Evolutionary conservation across 2,888 invertebrate genomes (phyloP).

Genomic region (Agrochola lota): DNA sequence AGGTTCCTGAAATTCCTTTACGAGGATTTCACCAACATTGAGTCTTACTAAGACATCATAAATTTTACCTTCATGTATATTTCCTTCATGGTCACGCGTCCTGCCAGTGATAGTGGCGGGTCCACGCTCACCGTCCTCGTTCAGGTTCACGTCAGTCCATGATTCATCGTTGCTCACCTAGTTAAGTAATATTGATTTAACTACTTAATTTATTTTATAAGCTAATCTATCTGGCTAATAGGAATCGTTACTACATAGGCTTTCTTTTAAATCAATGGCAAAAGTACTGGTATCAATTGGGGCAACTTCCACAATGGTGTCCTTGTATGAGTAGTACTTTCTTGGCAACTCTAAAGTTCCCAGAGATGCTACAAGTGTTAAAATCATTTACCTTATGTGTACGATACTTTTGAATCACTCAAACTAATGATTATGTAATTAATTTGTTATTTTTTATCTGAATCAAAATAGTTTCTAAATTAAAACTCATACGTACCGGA

Average conservation of each 20-base stretch:
- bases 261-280: background rate
- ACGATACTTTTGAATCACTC: background rate
- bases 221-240: background rate
- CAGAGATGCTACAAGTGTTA: background rate
- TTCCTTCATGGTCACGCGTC: constrained; percentile 93
- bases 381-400: background rate
- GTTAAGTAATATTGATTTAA: background rate
- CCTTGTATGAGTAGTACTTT: background rate
- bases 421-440: background rate
- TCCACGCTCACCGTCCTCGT: constrained; percentile 94
- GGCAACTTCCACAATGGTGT: background rate
- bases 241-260: background rate
- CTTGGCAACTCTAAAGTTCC: background rate
- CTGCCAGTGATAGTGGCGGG: constrained; percentile 89
- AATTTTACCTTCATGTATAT: constrained; percentile 85
- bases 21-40: background rate
- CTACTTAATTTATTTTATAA: background rate
- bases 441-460: background rate
- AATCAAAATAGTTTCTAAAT: background rate
- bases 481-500: constrained; percentile 81
- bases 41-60: background rate
- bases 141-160: constrained; percentile 98
- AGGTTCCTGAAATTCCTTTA: background rate
- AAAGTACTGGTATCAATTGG: background rate
- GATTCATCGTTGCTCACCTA: constrained; percentile 94